Evolutionary conservation across 92 coral and sea anemone genomes (phyloP).

Genomic region (Porites cylindrica): DNA sequence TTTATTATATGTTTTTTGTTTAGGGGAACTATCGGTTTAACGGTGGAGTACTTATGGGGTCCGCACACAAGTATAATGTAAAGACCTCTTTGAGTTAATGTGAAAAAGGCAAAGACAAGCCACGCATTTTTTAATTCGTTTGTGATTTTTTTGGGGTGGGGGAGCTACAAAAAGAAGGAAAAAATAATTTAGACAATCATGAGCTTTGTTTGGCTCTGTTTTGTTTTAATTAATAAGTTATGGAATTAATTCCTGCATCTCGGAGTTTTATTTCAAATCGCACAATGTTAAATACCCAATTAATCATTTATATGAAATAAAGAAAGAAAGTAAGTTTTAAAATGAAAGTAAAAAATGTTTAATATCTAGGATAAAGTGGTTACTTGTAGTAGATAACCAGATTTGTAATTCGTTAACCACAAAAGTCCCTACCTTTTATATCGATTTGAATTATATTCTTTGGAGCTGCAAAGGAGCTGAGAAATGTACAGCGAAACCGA

Average conservation of each 20-base stretch:
- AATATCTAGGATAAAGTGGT: background rate
- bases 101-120: background rate
- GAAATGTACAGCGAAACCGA: slow-evolving; percentile 79
- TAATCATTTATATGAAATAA: too few relatives aligned
- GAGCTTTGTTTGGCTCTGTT: background rate
- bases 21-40: background rate
- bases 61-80: too few relatives aligned
- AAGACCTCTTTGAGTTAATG: too few relatives aligned
- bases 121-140: too few relatives aligned
- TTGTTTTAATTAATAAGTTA: background rate
- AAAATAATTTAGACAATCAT: too few relatives aligned
- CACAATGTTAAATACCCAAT: background rate
- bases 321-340: too few relatives aligned
- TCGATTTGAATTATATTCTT: slow-evolving; percentile 56
- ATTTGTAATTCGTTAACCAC: background rate
- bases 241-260: background rate
- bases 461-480: slow-evolving; percentile 75
- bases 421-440: slow-evolving; percentile 63
- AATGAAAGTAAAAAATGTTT: too few relatives aligned
- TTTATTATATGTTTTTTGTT: background rate
- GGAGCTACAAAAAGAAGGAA: too few relatives aligned
- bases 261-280: background rate
- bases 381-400: background rate
- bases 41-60: background rate
- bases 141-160: too few relatives aligned